A percentile compares a stretch with the other conserved stretches of the same genome.
Evolutionary conservation across 1,140 invertebrate species (phyloP).

Genomic region (Calosoma granatense): DNA sequence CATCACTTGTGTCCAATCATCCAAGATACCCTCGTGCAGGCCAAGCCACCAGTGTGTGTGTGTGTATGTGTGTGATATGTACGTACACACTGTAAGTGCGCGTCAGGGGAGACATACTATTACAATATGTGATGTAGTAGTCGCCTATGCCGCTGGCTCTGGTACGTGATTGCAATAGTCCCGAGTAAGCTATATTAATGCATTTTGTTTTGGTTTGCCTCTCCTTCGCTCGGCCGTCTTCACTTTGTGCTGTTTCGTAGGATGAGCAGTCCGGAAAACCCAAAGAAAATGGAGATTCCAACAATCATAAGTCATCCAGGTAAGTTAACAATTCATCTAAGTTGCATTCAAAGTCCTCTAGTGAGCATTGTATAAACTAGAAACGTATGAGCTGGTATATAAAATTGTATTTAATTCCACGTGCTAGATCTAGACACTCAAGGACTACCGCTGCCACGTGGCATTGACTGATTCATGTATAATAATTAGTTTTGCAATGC

Average conservation of each 20-base stretch:
- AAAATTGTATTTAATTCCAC: too few species aligned
- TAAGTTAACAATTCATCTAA: constrained; percentile 29
- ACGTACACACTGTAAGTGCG: too few species aligned
- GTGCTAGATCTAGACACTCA: too few species aligned
- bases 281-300: constrained; percentile 45
- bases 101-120: background rate
- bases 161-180: constrained; percentile 10
- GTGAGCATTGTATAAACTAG: background rate
- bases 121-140: background rate
- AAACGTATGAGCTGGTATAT: too few species aligned
- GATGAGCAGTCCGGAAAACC: constrained; percentile 46
- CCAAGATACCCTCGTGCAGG: too few species aligned
- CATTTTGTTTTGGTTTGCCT: constrained; percentile 30
- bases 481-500: too few species aligned
- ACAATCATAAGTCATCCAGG: constrained; percentile 41
- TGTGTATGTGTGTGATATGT: too few species aligned
- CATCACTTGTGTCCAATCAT: too few species aligned
- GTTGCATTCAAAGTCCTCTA: background rate
- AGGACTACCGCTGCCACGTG: too few species aligned
- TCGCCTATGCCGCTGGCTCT: background rate
- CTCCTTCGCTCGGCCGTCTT: constrained; percentile 37
- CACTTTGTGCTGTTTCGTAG: constrained; percentile 52
- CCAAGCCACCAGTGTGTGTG: too few species aligned
- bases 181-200: constrained; percentile 30
- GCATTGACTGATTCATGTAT: too few species aligned